phyloP scores from a whole-genome alignment of 2,888 invertebrate genomes.

The Hypomecis punctinalis region DNA sequence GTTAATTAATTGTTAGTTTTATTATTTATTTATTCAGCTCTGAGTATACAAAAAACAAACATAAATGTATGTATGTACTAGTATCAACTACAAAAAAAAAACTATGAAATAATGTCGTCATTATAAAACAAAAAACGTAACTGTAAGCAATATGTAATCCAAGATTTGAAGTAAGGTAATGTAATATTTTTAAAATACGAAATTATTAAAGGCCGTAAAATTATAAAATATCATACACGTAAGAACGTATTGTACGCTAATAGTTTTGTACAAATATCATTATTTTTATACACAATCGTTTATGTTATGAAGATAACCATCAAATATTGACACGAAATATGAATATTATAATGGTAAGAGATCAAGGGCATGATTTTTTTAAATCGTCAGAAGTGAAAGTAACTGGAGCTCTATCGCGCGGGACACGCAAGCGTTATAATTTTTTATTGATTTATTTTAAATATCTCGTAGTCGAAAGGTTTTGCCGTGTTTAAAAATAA shows the following conservation, averaged over 20 bases:
- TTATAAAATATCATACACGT: conserved; percentile 8
- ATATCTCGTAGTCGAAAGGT: too few species aligned
- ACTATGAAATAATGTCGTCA: not conserved
- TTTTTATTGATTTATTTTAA: too few species aligned
- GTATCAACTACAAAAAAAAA: not conserved
- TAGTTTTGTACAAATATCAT: conserved; percentile 19
- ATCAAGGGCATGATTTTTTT: too few species aligned
- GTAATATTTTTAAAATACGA: conserved; percentile 8
- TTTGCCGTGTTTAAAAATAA: too few species aligned
- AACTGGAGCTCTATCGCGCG: too few species aligned
- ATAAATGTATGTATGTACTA: not conserved
- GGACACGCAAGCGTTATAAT: too few species aligned
- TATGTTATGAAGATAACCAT: conserved; percentile 2
- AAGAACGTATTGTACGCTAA: conserved; percentile 4
- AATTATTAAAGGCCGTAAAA: conserved; percentile 7
- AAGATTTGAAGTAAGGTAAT: not conserved
- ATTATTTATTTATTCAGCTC: too few species aligned
- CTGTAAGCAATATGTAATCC: conserved; percentile 6
- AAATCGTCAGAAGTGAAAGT: too few species aligned
- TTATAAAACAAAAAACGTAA: not conserved
- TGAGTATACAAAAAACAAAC: too few species aligned
- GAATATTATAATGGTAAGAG: not conserved
- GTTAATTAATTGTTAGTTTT: too few species aligned
- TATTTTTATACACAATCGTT: conserved; percentile 27
- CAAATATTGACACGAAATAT: not conserved